phyloP scores from a whole-genome alignment of 2,888 invertebrate species.

The Lottia scabra region DNA sequence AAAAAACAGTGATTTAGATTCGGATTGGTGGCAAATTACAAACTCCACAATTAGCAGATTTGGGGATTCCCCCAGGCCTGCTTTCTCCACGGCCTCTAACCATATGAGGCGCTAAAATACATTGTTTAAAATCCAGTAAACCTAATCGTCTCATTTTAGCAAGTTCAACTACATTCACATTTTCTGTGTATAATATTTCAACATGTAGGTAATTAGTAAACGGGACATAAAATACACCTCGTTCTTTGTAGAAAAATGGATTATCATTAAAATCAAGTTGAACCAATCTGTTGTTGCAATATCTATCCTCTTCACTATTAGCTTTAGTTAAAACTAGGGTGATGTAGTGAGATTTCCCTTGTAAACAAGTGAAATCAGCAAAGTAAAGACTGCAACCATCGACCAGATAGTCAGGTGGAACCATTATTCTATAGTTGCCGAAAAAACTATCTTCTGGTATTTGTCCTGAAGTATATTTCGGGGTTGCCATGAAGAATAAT shows the following conservation, averaged over 20 bases:
- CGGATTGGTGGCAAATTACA: not conserved
- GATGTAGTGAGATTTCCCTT: not conserved
- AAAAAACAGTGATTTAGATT: too few relatives aligned
- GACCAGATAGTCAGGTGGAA: not conserved
- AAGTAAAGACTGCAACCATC: constrained; percentile 6
- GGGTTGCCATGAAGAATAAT: constrained; percentile 6
- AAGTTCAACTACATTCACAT: constrained; percentile 3
- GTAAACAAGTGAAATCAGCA: constrained; percentile 8
- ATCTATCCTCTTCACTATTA: not conserved
- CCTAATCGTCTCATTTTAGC: not conserved
- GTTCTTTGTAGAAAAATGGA: not conserved
- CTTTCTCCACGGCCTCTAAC: not conserved
- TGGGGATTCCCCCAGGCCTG: not conserved
- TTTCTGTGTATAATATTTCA: constrained; percentile 13
- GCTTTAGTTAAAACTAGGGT: constrained; percentile 8
- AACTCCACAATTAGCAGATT: not conserved
- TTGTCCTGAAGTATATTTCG: not conserved
- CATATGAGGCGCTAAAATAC: not conserved
- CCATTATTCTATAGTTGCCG: constrained; percentile 3
- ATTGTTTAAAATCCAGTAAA: not conserved
- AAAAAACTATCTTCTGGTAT: not conserved
- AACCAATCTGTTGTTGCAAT: not conserved
- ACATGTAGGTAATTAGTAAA: not conserved
- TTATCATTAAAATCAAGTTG: constrained; percentile 2
- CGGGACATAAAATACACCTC: not conserved